phyloP scores from a whole-genome alignment of 2,797 vertebrate species.

The Sebastes kiyomatsui region DNA sequence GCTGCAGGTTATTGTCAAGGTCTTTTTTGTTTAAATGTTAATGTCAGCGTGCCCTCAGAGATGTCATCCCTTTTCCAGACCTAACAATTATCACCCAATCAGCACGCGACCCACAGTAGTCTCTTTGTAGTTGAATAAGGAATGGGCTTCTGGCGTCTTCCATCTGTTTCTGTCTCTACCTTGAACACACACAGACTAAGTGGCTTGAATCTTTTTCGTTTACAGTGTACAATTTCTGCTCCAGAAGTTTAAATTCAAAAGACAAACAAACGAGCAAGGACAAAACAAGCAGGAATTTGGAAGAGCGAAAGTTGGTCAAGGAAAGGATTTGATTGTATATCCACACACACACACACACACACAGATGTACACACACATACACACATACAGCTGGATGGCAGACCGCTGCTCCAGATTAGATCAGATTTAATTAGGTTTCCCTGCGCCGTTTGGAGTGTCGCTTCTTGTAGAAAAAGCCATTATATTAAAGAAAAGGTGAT shows the following conservation, averaged over 20 bases:
- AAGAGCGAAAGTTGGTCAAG: constrained; percentile 36
- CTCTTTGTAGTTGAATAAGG: constrained; percentile 56
- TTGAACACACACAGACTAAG: constrained; percentile 30
- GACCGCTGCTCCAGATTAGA: constrained; percentile 80
- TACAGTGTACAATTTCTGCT: constrained; percentile 34
- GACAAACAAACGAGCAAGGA: constrained; percentile 52
- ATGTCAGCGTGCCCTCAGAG: constrained; percentile 51
- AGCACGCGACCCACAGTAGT: constrained; percentile 63
- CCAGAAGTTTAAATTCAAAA: constrained; percentile 41
- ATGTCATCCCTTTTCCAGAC: constrained; percentile 56
- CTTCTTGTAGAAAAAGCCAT: constrained; percentile 81
- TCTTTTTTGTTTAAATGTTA: constrained; percentile 31
- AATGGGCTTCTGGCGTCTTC: constrained; percentile 41
- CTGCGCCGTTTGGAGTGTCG: constrained; percentile 80
- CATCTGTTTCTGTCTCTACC: constrained; percentile 45
- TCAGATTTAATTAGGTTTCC: constrained; percentile 84
- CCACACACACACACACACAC: constrained; percentile 2
- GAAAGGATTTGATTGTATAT: constrained; percentile 56
- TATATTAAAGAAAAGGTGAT: constrained; percentile 73
- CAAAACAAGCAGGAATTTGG: constrained; percentile 62
- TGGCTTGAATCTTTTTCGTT: constrained; percentile 36
- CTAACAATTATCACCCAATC: constrained; percentile 67
- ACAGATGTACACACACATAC: constrained; percentile 8
- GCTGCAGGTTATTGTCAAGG: constrained; percentile 42
- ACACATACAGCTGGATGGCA: constrained; percentile 79